Conservation (phyloP, 2,888 invertebrate species). For the Sesia bembeciformis region DNA sequence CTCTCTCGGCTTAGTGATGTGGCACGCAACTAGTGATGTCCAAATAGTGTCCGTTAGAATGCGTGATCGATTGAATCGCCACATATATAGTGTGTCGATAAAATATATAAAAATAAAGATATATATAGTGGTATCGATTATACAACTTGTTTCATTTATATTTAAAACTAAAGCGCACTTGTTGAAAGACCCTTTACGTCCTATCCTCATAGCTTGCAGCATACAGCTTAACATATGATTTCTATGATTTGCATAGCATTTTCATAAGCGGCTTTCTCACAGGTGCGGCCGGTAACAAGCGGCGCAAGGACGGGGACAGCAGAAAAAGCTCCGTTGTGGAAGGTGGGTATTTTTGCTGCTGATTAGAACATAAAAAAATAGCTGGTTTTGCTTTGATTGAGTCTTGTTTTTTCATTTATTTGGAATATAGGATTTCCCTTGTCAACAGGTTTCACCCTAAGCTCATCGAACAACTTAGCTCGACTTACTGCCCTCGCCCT, state of each 20-base stretch:
- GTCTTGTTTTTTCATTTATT: neutral
- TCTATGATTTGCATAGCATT: neutral
- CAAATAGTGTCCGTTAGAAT: too few species aligned
- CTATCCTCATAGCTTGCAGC: too few species aligned
- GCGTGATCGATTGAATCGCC: too few species aligned
- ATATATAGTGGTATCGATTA: too few species aligned
- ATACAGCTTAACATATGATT: neutral
- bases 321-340: slow-evolving; percentile 90
- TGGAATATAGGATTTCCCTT: neutral
- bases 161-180: too few species aligned
- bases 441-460: slow-evolving; percentile 49
- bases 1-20: too few species aligned
- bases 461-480: slow-evolving; percentile 87
- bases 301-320: slow-evolving; percentile 75
- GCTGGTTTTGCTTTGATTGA: neutral
- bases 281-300: slow-evolving; percentile 74
- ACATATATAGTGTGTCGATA: too few species aligned
- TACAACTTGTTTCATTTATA: too few species aligned
- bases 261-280: slow-evolving; percentile 3
- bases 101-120: too few species aligned
- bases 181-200: too few species aligned
- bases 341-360: slow-evolving; percentile 48
- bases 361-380: neutral
- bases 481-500: slow-evolving; percentile 95
- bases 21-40: too few species aligned